A percentile compares a stretch with the other conserved stretches of the same genome.
Conservation (phyloP, 1,140 invertebrate genomes). For the Coenobita brevimanus region DNA sequence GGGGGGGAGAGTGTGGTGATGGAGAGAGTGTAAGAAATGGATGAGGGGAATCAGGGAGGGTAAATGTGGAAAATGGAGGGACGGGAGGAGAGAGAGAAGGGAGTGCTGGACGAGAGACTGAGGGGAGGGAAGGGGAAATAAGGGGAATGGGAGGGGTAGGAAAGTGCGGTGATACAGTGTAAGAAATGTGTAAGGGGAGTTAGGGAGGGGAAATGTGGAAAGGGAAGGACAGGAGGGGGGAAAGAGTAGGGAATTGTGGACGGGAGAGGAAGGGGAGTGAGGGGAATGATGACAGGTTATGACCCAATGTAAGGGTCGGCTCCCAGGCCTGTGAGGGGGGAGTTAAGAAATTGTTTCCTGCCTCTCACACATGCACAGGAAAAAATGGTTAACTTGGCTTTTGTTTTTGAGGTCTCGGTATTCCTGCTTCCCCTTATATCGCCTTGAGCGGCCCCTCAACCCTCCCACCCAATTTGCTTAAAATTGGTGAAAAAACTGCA, state of each 20-base stretch:
- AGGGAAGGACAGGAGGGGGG: background rate
- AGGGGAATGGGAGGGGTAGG: too few relatives aligned
- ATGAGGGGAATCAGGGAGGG: background rate
- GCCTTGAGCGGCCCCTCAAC: too few relatives aligned
- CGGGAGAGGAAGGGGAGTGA: background rate
- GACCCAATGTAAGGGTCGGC: conserved; percentile 18
- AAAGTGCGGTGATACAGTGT: too few relatives aligned
- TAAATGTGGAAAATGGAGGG: background rate
- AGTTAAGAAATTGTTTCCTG: conserved; percentile 42
- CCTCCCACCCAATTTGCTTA: too few relatives aligned
- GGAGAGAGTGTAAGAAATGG: background rate
- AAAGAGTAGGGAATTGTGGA: background rate
- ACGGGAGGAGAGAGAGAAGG: background rate
- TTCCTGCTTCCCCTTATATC: too few relatives aligned
- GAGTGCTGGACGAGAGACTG: background rate
- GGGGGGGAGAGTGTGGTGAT: background rate
- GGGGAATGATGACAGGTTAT: conserved; percentile 54
- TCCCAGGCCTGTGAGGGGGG: conserved; percentile 12
- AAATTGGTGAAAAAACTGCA: too few relatives aligned
- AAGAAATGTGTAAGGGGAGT: too few relatives aligned
- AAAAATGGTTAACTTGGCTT: conserved; percentile 9
- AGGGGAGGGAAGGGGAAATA: too few relatives aligned
- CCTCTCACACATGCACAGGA: background rate
- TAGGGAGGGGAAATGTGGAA: too few relatives aligned
- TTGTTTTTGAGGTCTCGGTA: too few relatives aligned